phyloP scores from a whole-genome alignment of 53 echinoderm and acorn worm species.

The Patiria pectinifera region DNA sequence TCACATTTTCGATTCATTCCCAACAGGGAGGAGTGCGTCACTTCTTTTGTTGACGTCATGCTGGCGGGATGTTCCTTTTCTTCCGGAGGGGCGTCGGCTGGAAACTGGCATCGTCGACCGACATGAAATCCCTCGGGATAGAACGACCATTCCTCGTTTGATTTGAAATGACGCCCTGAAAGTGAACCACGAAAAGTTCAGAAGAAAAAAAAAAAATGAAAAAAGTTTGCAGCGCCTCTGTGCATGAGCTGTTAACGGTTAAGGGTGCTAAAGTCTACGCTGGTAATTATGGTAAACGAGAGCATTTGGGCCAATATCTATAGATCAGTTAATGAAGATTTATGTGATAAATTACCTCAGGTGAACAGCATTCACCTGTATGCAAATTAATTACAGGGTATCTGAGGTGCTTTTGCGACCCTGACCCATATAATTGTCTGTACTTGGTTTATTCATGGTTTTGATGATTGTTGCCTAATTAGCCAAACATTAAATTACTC shows the following conservation, averaged over 20 bases:
- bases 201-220: not conserved
- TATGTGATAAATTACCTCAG: too few species aligned
- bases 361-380: too few species aligned
- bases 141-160: constrained; percentile 76
- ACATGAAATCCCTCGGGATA: constrained; percentile 84
- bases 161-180: constrained; percentile 53
- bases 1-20: constrained; percentile 91
- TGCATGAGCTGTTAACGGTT: not conserved
- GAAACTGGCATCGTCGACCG: constrained; percentile 77
- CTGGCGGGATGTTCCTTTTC: constrained; percentile 67
- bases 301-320: too few species aligned
- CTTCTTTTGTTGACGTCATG: constrained; percentile 72
- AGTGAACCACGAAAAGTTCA: not conserved
- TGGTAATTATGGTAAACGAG: too few species aligned
- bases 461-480: too few species aligned
- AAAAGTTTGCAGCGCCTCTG: not conserved
- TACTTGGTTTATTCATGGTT: too few species aligned
- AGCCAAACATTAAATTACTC: too few species aligned
- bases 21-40: constrained; percentile 82
- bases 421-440: too few species aligned
- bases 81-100: constrained; percentile 27
- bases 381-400: too few species aligned
- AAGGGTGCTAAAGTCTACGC: too few species aligned
- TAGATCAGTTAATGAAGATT: too few species aligned
- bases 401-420: too few species aligned